phyloP scores from a whole-genome alignment of 2,888 invertebrate species.

The Resseliella maxima region DNA sequence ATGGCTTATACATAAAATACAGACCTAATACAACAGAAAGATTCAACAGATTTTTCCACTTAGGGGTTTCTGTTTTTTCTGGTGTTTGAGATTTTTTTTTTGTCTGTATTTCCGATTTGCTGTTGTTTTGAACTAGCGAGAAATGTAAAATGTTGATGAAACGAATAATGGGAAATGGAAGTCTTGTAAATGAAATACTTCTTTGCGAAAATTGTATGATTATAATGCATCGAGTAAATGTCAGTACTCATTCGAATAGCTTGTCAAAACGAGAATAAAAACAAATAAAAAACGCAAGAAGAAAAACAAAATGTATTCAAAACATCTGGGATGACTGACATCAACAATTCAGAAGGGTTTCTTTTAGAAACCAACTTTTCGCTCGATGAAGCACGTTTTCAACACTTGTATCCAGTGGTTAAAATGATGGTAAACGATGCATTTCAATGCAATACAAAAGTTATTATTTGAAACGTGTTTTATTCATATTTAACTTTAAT shows the following conservation, averaged over 20 bases:
- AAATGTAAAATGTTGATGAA: neutral
- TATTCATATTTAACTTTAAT: slow-evolving; percentile 23
- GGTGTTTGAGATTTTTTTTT: neutral
- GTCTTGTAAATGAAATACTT: neutral
- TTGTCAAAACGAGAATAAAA: neutral
- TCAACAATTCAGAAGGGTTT: neutral
- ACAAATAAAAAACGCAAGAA: too few species aligned
- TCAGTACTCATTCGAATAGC: neutral
- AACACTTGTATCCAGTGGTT: slow-evolving; percentile 3
- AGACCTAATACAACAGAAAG: slow-evolving; percentile 1
- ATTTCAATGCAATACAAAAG: neutral
- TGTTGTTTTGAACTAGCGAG: neutral
- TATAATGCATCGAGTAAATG: slow-evolving; percentile 13
- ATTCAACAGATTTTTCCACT: slow-evolving; percentile 28
- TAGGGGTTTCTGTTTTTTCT: neutral
- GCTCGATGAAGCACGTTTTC: neutral
- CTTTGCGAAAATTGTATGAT: neutral
- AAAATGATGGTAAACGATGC: slow-evolving; percentile 12
- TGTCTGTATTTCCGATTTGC: neutral
- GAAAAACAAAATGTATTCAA: neutral
- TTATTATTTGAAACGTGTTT: slow-evolving; percentile 30
- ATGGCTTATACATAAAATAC: neutral
- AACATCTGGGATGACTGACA: slow-evolving; percentile 24
- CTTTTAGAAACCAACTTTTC: neutral
- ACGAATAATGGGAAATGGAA: slow-evolving; percentile 10